Evolutionary conservation across 2,113 vertebrate species (phyloP).

Genomic region (Nestor notabilis): DNA sequence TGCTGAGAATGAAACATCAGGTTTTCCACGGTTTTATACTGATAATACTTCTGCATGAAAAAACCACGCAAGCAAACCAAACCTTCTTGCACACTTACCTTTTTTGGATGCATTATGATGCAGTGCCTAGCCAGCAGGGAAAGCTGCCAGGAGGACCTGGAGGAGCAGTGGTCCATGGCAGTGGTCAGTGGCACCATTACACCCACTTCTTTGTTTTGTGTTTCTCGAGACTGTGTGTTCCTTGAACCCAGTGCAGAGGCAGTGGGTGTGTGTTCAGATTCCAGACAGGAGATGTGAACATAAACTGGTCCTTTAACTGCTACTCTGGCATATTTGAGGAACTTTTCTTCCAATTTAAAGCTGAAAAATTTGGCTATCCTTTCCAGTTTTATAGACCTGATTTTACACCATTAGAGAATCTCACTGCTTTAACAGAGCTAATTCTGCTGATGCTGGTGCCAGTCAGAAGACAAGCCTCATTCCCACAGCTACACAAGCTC

Average conservation of each 20-base stretch:
- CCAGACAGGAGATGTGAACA: not conserved
- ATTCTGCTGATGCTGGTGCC: not conserved
- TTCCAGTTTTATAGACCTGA: not conserved
- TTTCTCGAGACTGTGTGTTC: not conserved
- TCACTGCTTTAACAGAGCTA: not conserved
- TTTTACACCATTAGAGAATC: not conserved
- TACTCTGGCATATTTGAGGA: not conserved
- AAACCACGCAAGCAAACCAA: not conserved
- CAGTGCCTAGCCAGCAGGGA: accelerated
- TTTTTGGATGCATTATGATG: not conserved
- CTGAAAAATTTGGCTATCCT: not conserved
- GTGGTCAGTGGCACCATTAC: not conserved
- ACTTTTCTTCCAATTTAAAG: not conserved
- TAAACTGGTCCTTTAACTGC: not conserved
- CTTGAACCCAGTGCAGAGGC: not conserved
- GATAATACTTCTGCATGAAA: not conserved
- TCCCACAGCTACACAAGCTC: too few relatives aligned
- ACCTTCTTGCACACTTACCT: not conserved
- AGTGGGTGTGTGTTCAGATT: not conserved
- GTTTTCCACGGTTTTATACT: not conserved
- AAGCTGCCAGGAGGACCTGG: not conserved
- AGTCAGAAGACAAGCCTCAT: too few relatives aligned
- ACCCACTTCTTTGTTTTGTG: not conserved
- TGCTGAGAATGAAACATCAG: not conserved
- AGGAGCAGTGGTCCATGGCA: too few relatives aligned